Conservation (phyloP, 2,797 vertebrate species). For the Diglossa cyanea region DNA sequence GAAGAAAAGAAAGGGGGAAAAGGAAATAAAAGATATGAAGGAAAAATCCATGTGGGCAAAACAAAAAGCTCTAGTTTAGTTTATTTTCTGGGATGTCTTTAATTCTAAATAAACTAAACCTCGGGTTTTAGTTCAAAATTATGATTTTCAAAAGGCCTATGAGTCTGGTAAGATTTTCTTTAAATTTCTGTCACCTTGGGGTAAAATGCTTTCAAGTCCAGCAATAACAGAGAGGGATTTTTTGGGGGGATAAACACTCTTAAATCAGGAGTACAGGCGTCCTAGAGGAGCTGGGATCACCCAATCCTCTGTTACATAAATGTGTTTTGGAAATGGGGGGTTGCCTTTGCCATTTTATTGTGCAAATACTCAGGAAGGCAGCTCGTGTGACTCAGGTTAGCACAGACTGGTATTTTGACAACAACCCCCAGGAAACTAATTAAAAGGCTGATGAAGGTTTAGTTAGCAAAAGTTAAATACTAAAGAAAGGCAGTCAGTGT, state of each 20-base stretch:
- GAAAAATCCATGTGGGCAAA: neutral
- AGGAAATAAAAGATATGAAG: neutral
- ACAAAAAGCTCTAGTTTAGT: neutral
- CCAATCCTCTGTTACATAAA: neutral
- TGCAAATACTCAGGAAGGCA: neutral
- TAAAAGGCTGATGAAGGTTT: neutral
- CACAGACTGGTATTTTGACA: conserved; percentile 5
- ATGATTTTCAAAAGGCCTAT: neutral
- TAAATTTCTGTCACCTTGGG: neutral
- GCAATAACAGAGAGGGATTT: neutral
- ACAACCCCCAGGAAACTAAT: neutral
- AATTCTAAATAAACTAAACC: neutral
- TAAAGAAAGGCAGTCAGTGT: neutral
- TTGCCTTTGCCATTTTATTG: neutral
- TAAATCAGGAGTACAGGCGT: neutral
- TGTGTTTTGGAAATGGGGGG: rapidly evolving
- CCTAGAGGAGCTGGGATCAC: neutral
- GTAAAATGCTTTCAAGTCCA: neutral
- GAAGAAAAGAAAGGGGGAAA: rapidly evolving
- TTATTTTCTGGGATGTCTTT: neutral
- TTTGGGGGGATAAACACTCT: neutral
- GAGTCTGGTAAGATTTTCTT: neutral
- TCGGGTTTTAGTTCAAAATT: neutral
- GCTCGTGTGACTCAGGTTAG: neutral
- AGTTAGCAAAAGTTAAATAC: neutral